phyloP scores from a whole-genome alignment of 1,140 invertebrate species.

The Trichonephila inaurata region DNA sequence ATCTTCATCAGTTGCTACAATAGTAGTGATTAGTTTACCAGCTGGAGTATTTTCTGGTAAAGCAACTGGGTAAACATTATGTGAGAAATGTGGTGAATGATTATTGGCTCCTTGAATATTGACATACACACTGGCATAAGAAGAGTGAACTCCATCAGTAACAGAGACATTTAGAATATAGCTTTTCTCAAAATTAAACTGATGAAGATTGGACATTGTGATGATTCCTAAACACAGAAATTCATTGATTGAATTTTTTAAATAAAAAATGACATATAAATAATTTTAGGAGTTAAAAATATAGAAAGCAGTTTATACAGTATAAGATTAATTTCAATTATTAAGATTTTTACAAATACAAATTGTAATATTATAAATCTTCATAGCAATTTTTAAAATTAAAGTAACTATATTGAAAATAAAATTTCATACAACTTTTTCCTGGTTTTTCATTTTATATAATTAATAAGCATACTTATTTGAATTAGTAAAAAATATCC shows the following conservation, averaged over 20 bases:
- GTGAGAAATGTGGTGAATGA: slow-evolving; percentile 88
- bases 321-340: too few relatives aligned
- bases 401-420: too few relatives aligned
- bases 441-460: too few relatives aligned
- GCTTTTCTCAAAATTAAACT: slow-evolving; percentile 84
- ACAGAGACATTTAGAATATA: slow-evolving; percentile 92
- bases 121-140: slow-evolving; percentile 85
- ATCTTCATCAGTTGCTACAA: slow-evolving; percentile 90
- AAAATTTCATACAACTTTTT: too few relatives aligned
- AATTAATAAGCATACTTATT: too few relatives aligned
- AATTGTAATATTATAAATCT: too few relatives aligned
- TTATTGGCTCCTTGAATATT: slow-evolving; percentile 90
- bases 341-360: too few relatives aligned
- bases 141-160: slow-evolving; percentile 94
- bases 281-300: too few relatives aligned
- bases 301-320: too few relatives aligned
- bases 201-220: slow-evolving; percentile 85
- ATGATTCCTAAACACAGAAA: slow-evolving; percentile 83
- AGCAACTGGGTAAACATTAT: slow-evolving; percentile 86
- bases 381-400: too few relatives aligned
- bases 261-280: not conserved
- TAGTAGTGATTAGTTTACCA: slow-evolving; percentile 80
- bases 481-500: too few relatives aligned
- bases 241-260: not conserved
- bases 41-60: slow-evolving; percentile 81